These are phyloP conservation scores for Acanthisitta chloris DNA, from an alignment of 2,113 vertebrate species.

Conservation along the genomic window DNA sequence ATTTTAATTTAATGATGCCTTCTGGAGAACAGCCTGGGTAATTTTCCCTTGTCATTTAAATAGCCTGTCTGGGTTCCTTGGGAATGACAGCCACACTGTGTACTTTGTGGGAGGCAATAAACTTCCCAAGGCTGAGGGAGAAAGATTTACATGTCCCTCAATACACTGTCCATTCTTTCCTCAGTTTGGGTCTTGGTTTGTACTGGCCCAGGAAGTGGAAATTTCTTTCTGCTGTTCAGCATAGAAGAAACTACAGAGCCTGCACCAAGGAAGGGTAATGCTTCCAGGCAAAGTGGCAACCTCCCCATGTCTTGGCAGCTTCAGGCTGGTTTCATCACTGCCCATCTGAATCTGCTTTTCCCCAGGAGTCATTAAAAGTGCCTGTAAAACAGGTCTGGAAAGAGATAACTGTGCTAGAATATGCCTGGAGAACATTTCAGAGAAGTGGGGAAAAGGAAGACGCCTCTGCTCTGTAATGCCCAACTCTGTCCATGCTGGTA, in stretches of 20 bases:
- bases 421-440: neutral
- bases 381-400: neutral
- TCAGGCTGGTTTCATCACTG: neutral
- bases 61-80: neutral
- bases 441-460: neutral
- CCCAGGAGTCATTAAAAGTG: neutral
- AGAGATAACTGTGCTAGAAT: neutral
- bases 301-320: neutral
- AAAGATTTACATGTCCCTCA: neutral
- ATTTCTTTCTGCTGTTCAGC: neutral
- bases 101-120: neutral
- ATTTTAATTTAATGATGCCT: slow-evolving; percentile 71
- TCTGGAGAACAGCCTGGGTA: slow-evolving; percentile 50
- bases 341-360: neutral
- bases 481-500: neutral
- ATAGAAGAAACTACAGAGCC: neutral
- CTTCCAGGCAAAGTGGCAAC: neutral
- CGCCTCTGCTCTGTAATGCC: neutral
- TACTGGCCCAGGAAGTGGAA: neutral
- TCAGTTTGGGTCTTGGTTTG: neutral
- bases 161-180: neutral
- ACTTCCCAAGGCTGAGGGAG: neutral
- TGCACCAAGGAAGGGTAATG: neutral
- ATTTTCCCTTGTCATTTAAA: slow-evolving; percentile 45
- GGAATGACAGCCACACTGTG: neutral